phyloP scores from a whole-genome alignment of 1,140 invertebrate genomes.

The Maconellicoccus hirsutus region DNA sequence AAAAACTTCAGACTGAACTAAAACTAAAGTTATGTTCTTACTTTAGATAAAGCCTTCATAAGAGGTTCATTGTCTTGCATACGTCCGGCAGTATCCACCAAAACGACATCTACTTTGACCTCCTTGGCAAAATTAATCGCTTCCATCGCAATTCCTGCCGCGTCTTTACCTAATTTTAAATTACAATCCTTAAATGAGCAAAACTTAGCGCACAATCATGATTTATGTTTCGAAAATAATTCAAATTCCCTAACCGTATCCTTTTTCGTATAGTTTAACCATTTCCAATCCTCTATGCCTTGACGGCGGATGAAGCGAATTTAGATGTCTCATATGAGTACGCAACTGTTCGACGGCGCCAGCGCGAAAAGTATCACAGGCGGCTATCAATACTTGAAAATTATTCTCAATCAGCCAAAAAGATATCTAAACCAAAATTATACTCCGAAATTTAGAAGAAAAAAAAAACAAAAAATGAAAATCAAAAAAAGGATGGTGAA shows the following conservation, averaged over 20 bases:
- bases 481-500: no score
- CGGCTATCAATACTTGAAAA: constrained; percentile 90
- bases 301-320: constrained; percentile 78
- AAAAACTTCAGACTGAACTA: constrained; percentile 1
- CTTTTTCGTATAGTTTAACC: constrained; percentile 95
- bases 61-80: constrained; percentile 99
- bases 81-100: constrained; percentile 95
- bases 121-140: constrained; percentile 83
- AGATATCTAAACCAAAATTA: constrained; percentile 53
- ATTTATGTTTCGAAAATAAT: background rate
- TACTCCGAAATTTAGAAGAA: background rate
- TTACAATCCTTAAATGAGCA: constrained; percentile 5
- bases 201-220: background rate
- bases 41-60: constrained; percentile 91
- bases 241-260: constrained; percentile 55
- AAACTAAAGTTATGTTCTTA: constrained; percentile 31
- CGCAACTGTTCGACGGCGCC: constrained; percentile 97
- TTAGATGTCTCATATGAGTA: constrained; percentile 88
- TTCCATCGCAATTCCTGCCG: constrained; percentile 93
- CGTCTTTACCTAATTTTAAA: constrained; percentile 73
- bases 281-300: constrained; percentile 56
- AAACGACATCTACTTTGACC: constrained; percentile 72
- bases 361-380: constrained; percentile 98
- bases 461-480: background rate
- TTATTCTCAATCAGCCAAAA: constrained; percentile 99